phyloP scores from a whole-genome alignment of 2,113 vertebrate genomes.

The Hiodon alosoides region DNA sequence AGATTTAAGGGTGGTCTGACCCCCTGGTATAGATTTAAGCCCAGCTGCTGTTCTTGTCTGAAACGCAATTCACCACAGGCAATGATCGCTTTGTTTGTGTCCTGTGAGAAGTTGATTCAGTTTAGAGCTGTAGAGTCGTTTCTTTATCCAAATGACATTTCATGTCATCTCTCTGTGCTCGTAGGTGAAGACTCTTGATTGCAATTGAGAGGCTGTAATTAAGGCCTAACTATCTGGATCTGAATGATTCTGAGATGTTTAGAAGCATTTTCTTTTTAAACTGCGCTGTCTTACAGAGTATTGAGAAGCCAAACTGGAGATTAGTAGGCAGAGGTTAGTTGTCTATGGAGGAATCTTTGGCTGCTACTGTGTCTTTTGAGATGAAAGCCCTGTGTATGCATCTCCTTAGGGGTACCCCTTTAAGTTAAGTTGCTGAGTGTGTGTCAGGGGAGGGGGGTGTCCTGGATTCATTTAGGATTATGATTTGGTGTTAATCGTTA shows the following conservation, averaged over 20 bases:
- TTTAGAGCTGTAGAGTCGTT: too few relatives aligned
- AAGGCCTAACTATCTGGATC: too few relatives aligned
- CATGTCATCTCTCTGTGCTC: neutral
- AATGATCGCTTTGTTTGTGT: too few relatives aligned
- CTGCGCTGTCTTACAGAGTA: conserved; percentile 28
- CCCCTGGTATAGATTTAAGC: too few relatives aligned
- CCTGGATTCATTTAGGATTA: conserved; percentile 58
- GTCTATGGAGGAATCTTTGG: conserved; percentile 42
- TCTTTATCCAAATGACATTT: too few relatives aligned
- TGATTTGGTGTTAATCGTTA: conserved; percentile 68
- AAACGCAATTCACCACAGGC: too few relatives aligned
- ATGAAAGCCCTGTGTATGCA: conserved; percentile 49
- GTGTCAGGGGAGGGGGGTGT: conserved; percentile 18
- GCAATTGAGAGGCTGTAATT: neutral
- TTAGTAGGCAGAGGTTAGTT: conserved; percentile 53
- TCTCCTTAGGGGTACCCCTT: conserved; percentile 48
- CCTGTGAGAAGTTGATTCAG: too few relatives aligned
- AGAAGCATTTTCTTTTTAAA: too few relatives aligned
- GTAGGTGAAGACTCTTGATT: neutral
- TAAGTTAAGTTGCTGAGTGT: conserved; percentile 51
- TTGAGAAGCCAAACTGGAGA: conserved; percentile 47
- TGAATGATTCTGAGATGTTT: too few relatives aligned
- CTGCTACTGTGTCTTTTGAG: conserved; percentile 57
- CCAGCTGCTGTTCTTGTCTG: too few relatives aligned
- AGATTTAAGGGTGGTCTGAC: too few relatives aligned